phyloP scores from a whole-genome alignment of 2,888 invertebrate species.

The Byasa hedistus region DNA sequence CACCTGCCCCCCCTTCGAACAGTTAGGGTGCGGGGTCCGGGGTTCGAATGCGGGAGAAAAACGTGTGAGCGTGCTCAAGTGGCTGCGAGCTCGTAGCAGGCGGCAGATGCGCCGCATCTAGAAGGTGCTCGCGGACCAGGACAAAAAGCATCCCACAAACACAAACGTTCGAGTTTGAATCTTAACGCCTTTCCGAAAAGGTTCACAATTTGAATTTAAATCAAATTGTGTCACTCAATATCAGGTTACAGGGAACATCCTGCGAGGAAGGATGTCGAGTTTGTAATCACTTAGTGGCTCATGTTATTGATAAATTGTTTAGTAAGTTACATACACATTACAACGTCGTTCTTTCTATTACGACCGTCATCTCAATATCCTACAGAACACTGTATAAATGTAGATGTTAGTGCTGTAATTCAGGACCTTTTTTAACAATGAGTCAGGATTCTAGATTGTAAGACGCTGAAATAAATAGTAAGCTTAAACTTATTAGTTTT shows the following conservation, averaged over 20 bases:
- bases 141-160: conserved; percentile 14
- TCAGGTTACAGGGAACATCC: conserved; percentile 41
- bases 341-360: too few relatives aligned
- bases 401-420: not conserved
- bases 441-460: too few relatives aligned
- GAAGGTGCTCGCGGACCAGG: conserved; percentile 32
- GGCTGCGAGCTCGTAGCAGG: conserved; percentile 21
- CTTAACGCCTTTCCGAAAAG: conserved; percentile 10
- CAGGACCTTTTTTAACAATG: too few relatives aligned
- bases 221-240: conserved; percentile 28
- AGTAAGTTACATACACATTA: not conserved
- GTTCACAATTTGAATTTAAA: not conserved
- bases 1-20: conserved; percentile 26
- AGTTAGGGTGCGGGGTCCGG: conserved; percentile 16
- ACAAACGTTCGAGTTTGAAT: conserved; percentile 5
- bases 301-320: conserved; percentile 9
- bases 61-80: conserved; percentile 53
- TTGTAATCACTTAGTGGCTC: conserved; percentile 1
- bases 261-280: conserved; percentile 32
- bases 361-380: too few relatives aligned
- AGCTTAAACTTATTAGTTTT: too few relatives aligned
- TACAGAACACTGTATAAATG: too few relatives aligned
- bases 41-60: conserved; percentile 43
- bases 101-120: conserved; percentile 32
- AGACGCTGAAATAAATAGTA: too few relatives aligned